These are phyloP conservation scores for Cottoperca gobio DNA, from an alignment of 2,797 vertebrate genomes.

Conservation along the genomic window DNA sequence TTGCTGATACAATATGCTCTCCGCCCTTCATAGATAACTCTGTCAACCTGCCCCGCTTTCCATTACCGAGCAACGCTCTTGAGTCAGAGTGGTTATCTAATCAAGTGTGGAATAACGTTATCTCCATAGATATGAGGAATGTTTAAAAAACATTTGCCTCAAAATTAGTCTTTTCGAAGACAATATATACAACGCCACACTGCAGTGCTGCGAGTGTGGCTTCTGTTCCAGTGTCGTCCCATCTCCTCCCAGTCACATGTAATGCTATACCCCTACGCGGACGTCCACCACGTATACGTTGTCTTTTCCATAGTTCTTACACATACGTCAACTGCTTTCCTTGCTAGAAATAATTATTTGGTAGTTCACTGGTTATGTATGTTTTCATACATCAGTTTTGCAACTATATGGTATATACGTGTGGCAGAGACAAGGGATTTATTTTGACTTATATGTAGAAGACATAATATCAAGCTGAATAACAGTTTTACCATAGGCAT, in stretches of 20 bases:
- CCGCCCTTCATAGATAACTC: conserved; percentile 35
- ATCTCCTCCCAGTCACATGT: conserved; percentile 55
- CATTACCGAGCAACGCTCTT: conserved; percentile 21
- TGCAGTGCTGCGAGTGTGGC: conserved; percentile 24
- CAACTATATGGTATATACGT: neutral
- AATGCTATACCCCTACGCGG: conserved; percentile 58
- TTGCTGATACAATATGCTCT: neutral
- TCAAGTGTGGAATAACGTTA: conserved; percentile 14
- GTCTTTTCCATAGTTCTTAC: conserved; percentile 66
- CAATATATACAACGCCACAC: neutral
- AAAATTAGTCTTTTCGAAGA: neutral
- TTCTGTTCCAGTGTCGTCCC: conserved; percentile 45
- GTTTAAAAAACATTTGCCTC: neutral
- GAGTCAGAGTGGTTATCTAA: conserved; percentile 39
- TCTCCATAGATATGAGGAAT: no score
- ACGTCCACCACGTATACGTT: conserved; percentile 32
- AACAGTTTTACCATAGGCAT: neutral
- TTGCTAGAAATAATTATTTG: neutral
- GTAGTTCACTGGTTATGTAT: neutral
- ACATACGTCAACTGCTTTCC: conserved; percentile 27
- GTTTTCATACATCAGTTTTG: neutral
- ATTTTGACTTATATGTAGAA: no score
- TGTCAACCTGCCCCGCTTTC: conserved; percentile 25
- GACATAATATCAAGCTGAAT: neutral
- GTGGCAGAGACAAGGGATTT: neutral